Base-by-base conservation (phyloP, 2,797 vertebrate species). In the Glossophaga mutica region DNA sequence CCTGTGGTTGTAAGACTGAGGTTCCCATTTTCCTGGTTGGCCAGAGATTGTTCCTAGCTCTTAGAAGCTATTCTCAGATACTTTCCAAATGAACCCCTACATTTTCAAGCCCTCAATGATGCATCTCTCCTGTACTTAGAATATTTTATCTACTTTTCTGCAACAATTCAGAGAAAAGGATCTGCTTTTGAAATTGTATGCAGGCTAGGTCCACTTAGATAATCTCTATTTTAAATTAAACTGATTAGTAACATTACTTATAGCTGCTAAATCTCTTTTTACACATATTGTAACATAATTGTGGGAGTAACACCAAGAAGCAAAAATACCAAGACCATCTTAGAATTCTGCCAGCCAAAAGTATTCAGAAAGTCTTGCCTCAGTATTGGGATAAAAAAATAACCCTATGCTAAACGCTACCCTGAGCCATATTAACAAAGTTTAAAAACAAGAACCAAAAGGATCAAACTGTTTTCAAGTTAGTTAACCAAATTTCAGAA, bases 381-480 rank as follows among this genome's bases (percentile, higher is more conserved):
- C 24, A 55, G 29, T 46, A 42, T 70, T 83, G 44, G 11, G 16
- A 29, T 92, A 73, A 94, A 94, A 59, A 65, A 78, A 39, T 73
- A 78, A 21, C 22, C 34, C 55, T 68, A 44, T 52, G 50, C 11
- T 81, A 76, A 37, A 59, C 46, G 32, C 16, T 67, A 6, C 29
- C 48, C 19, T 52, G 19, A 81, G 12, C 42, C 67, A 76, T 10
- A 70, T 57, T 93, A 87, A 91, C 24, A 74, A 85, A 85, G 19
- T 19, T 37, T 34, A 76, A 86, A 92, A 89, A 9, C 26, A 71
- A 95, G 46, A 87, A 6, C n/a, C n/a, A 71, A 90, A 92, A 94
- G 32, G 10, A 83, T 82, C 46, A 82, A 79, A 86, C 16, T 48
- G 21, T 67, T 85, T 92, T n/a, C 70, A 57, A 86, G 67, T 78